Conservation (phyloP, 2,888 invertebrate species). For the Ganaspis brasiliensis region DNA sequence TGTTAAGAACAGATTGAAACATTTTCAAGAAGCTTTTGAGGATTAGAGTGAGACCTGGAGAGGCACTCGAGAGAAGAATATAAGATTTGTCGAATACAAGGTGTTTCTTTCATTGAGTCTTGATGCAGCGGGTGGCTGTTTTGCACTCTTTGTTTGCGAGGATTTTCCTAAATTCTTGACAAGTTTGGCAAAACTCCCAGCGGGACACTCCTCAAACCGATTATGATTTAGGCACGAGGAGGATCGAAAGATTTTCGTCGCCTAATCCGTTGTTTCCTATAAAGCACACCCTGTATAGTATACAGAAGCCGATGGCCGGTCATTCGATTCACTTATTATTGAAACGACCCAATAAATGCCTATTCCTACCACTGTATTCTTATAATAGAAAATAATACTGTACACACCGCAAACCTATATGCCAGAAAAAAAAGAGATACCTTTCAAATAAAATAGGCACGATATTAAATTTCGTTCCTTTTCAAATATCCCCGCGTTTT, state of each 20-base stretch:
- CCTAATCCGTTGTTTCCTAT: conserved; percentile 63
- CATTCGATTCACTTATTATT: conserved; percentile 37
- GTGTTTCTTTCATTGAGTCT: conserved; percentile 42
- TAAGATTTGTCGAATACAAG: conserved; percentile 41
- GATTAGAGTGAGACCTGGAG: conserved; percentile 28
- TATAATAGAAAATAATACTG: conserved; percentile 41
- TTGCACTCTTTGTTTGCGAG: conserved; percentile 58
- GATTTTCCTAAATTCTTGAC: conserved; percentile 65
- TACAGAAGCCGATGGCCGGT: conserved; percentile 29
- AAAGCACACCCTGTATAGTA: conserved; percentile 13
- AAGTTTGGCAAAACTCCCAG: conserved; percentile 77
- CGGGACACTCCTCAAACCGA: conserved; percentile 67
- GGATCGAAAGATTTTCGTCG: conserved; percentile 58
- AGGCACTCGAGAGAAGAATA: conserved; percentile 50
- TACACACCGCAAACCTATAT: conserved; percentile 11
- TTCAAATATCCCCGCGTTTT: background rate
- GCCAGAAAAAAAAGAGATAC: conserved; percentile 13
- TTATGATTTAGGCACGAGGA: conserved; percentile 56
- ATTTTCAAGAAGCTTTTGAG: conserved; percentile 43
- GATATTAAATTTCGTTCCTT: conserved; percentile 40
- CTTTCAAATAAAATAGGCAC: conserved; percentile 13
- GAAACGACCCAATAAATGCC: conserved; percentile 59
- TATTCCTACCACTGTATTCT: conserved; percentile 30
- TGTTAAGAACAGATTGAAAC: too few relatives aligned
- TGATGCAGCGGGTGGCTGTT: conserved; percentile 60